Evolutionary conservation across 2,113 vertebrate species (phyloP).

Genomic region (Dicrurus megarhynchus): DNA sequence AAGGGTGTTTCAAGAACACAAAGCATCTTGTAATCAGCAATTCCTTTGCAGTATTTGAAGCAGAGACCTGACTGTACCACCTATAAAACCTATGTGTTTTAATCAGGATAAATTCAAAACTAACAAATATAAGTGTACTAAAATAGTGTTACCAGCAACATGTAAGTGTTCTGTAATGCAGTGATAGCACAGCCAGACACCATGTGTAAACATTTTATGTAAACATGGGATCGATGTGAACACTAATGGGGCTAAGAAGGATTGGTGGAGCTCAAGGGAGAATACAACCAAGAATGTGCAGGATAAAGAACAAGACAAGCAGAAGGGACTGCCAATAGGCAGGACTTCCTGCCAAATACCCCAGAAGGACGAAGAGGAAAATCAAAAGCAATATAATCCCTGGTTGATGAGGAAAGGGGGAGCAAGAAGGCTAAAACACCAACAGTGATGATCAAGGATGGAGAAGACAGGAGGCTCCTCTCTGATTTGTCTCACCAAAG

Average conservation of each 20-base stretch:
- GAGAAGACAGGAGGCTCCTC: not conserved
- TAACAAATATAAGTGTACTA: not conserved
- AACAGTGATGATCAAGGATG: not conserved
- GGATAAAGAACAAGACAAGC: not conserved
- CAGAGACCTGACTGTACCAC: not conserved
- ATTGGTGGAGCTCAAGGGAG: not conserved
- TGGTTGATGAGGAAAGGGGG: not conserved
- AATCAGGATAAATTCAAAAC: not conserved
- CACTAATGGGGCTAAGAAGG: not conserved
- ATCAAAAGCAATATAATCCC: not conserved
- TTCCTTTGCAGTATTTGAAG: not conserved
- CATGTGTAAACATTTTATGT: not conserved
- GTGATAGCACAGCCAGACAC: not conserved
- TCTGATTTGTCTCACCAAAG: not conserved
- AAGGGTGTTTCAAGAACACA: not conserved
- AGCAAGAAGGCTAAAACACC: not conserved
- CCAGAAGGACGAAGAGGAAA: not conserved
- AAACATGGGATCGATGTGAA: not conserved
- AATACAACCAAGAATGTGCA: not conserved
- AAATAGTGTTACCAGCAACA: not conserved
- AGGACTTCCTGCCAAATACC: not conserved
- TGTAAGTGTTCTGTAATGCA: not conserved
- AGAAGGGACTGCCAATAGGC: not conserved
- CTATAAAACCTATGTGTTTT: not conserved
- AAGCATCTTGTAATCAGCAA: not conserved